Evolutionary conservation across 2,797 vertebrate genomes (phyloP).

Genomic region (Miichthys miiuy): DNA sequence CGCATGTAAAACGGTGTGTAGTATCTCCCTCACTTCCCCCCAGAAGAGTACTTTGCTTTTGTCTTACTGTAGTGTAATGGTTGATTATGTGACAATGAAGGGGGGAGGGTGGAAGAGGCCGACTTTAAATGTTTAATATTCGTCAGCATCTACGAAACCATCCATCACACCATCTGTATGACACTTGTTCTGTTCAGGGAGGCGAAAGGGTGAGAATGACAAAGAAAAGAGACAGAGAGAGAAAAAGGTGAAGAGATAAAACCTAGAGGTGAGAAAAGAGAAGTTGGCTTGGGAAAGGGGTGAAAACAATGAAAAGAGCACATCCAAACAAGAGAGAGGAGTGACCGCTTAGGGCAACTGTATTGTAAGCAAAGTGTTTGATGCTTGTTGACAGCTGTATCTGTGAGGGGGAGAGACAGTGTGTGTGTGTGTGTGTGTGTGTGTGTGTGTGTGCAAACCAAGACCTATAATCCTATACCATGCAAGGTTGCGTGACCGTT

Average conservation of each 20-base stretch:
- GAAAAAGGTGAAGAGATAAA: slow-evolving; percentile 12
- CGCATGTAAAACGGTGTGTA: slow-evolving; percentile 19
- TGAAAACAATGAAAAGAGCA: slow-evolving; percentile 50
- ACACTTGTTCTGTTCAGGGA: slow-evolving; percentile 42
- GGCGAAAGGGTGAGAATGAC: slow-evolving; percentile 14
- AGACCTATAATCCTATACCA: slow-evolving; percentile 74
- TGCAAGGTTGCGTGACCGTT: slow-evolving; percentile 73
- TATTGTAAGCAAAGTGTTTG: slow-evolving; percentile 64
- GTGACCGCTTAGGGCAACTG: slow-evolving; percentile 51
- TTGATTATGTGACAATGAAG: slow-evolving; percentile 42
- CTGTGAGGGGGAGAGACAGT: slow-evolving; percentile 27
- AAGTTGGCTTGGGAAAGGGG: slow-evolving; percentile 27
- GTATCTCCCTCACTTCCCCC: slow-evolving; percentile 15
- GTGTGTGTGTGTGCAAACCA: slow-evolving; percentile 42
- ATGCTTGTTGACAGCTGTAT: slow-evolving; percentile 79
- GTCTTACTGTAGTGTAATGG: slow-evolving; percentile 43
- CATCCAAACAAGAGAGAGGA: slow-evolving; percentile 52
- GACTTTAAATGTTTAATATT: slow-evolving; percentile 75
- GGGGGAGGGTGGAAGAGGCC: not conserved
- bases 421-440: slow-evolving; percentile 28
- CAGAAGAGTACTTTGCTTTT: slow-evolving; percentile 47
- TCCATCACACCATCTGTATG: slow-evolving; percentile 58
- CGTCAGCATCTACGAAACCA: slow-evolving; percentile 55
- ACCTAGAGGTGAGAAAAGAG: slow-evolving; percentile 55
- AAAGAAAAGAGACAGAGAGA: not conserved